Conservation (phyloP, 2,797 vertebrate species). For the Acipenser ruthenus region DNA sequence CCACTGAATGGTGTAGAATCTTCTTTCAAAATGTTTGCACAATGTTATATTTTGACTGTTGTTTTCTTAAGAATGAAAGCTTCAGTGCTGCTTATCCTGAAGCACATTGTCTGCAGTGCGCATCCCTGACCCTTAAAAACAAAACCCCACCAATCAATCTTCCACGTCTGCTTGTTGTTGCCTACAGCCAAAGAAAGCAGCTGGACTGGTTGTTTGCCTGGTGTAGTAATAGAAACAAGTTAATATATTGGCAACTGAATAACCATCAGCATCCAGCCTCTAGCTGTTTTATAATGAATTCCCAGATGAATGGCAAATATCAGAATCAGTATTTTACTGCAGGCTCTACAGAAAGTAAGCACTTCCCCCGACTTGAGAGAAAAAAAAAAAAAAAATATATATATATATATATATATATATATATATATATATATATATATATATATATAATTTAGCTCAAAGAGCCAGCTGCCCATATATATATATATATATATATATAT, state of each 20-base stretch:
- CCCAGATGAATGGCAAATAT: conserved; percentile 70
- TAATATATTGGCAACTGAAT: conserved; percentile 77
- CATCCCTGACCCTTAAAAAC: conserved; percentile 72
- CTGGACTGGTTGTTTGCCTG: conserved; percentile 66
- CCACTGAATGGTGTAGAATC: no score
- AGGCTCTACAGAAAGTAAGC: conserved; percentile 61
- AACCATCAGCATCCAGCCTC: conserved; percentile 81
- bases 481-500: no score
- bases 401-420: no score
- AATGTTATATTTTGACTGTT: conserved; percentile 32
- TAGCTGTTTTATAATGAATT: conserved; percentile 90
- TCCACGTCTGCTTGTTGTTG: conserved; percentile 62
- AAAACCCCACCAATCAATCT: conserved; percentile 70
- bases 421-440: no score
- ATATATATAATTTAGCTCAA: no score
- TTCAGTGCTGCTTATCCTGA: conserved; percentile 57
- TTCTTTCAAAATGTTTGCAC: conserved; percentile 37
- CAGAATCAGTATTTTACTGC: conserved; percentile 58
- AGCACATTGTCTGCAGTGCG: conserved; percentile 68
- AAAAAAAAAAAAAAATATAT: conserved; percentile 30
- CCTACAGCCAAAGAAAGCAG: conserved; percentile 71
- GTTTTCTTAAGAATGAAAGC: conserved; percentile 40
- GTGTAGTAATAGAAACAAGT: conserved; percentile 72
- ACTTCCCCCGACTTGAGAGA: conserved; percentile 36
- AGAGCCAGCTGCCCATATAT: no score